Conservation (phyloP, 2,888 invertebrate genomes). For the Oligia fasciuncula region DNA sequence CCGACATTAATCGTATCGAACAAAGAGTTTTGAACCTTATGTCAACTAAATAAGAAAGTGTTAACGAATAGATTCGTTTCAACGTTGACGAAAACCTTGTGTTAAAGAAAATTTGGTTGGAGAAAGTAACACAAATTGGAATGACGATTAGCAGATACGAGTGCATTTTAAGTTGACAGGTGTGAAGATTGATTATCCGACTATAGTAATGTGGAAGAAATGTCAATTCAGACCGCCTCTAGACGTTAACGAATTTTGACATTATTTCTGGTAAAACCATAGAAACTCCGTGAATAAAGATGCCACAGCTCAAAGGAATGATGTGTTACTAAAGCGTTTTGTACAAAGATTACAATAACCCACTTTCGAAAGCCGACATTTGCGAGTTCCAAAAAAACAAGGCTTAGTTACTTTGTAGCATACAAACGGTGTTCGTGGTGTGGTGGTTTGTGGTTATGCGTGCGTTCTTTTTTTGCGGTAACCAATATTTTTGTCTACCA, state of each 20-base stretch:
- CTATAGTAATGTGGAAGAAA: constrained; percentile 8
- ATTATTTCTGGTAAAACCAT: not conserved
- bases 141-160: constrained; percentile 13
- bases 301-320: constrained; percentile 23
- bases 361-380: constrained; percentile 55
- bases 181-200: constrained; percentile 10
- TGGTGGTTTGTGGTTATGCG: no score
- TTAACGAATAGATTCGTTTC: not conserved
- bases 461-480: constrained; percentile 21
- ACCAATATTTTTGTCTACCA: constrained; percentile 15
- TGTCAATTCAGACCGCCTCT: not conserved
- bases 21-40: constrained; percentile 49
- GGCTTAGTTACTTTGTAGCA: constrained; percentile 6
- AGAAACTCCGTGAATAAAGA: constrained; percentile 13
- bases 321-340: constrained; percentile 39
- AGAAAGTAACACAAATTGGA: constrained; percentile 53
- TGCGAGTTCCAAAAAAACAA: constrained; percentile 36
- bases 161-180: constrained; percentile 3
- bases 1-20: constrained; percentile 44
- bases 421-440: not conserved
- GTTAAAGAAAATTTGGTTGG: constrained; percentile 24
- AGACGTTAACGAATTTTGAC: not conserved
- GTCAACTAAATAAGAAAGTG: not conserved
- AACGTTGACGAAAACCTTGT: constrained; percentile 5
- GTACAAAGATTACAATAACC: constrained; percentile 45